Conservation (phyloP, 2,113 vertebrate species). For the Elephas maximus region DNA sequence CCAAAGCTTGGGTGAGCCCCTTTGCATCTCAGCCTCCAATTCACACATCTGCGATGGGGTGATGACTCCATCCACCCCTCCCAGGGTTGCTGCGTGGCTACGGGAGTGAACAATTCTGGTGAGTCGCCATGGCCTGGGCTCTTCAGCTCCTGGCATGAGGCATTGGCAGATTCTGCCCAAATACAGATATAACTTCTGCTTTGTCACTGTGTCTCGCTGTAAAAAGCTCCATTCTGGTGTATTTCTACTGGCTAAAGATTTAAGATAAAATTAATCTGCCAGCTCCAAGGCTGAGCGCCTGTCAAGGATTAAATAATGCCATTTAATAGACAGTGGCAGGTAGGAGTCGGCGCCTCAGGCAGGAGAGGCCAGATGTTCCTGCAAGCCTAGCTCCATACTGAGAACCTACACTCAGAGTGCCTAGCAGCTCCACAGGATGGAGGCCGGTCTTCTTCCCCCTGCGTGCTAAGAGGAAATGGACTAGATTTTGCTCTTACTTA, state of each 20-base stretch:
- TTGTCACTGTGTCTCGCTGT: neutral
- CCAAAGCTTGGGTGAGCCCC: too few relatives aligned
- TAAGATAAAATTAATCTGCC: slow-evolving; percentile 9
- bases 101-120: accelerated
- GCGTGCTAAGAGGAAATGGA: accelerated
- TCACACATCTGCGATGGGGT: neutral
- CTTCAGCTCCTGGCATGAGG: accelerated
- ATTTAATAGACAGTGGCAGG: neutral
- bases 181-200: neutral
- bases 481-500: neutral
- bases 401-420: accelerated
- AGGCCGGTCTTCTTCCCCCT: too few relatives aligned
- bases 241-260: neutral
- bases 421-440: too few relatives aligned
- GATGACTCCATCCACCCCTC: neutral
- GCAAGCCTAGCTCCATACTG: accelerated
- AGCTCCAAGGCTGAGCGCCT: neutral
- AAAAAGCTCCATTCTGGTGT: neutral
- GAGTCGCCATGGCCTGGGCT: too few relatives aligned
- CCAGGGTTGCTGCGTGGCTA: too few relatives aligned
- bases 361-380: accelerated
- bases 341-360: accelerated
- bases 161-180: accelerated
- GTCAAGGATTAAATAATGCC: neutral
- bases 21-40: accelerated